phyloP scores from a whole-genome alignment of 2,113 vertebrate species.

The Mohoua ochrocephala region DNA sequence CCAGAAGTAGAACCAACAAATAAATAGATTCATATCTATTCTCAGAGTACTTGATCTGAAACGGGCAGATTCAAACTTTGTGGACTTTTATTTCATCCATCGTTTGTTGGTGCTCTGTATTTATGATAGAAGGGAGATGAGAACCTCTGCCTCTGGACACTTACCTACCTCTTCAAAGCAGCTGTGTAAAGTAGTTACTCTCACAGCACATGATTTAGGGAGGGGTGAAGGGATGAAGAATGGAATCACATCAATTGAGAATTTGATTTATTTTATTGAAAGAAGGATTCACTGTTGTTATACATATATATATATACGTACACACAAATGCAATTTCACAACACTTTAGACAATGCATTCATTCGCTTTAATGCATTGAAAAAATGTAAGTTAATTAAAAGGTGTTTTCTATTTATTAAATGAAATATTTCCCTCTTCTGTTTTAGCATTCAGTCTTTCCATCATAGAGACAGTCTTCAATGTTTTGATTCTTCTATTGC shows the following conservation, averaged over 20 bases:
- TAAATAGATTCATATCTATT: neutral
- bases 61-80: neutral
- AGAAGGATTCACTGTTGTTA: neutral
- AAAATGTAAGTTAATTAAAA: neutral
- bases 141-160: neutral
- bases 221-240: neutral
- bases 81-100: neutral
- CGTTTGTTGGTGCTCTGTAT: neutral
- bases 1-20: neutral
- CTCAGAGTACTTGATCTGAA: neutral
- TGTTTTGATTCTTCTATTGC: neutral
- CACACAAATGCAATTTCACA: neutral
- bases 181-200: neutral
- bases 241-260: neutral
- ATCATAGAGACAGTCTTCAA: neutral
- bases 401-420: neutral
- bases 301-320: neutral
- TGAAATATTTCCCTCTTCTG: neutral
- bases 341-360: neutral
- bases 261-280: neutral
- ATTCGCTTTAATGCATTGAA: neutral
- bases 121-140: neutral
- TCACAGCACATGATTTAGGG: neutral
- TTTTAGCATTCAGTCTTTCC: neutral
- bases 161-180: neutral